phyloP scores from a whole-genome alignment of 2,113 vertebrate genomes.

The Sceloporus tristichus region DNA sequence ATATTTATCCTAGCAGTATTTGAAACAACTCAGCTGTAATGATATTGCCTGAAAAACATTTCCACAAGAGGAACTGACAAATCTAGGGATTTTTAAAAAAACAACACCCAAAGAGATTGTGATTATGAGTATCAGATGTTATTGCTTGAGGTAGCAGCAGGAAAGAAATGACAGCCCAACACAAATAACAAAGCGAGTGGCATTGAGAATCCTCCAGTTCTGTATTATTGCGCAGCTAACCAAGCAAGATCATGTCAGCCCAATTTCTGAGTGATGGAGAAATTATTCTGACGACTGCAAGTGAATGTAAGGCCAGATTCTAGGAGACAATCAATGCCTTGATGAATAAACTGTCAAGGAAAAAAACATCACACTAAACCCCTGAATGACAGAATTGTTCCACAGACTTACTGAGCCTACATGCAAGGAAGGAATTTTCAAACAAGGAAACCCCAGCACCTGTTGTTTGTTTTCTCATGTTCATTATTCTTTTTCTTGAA shows the following conservation, averaged over 20 bases:
- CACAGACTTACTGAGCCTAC: slow-evolving; percentile 19
- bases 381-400: slow-evolving; percentile 39
- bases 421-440: slow-evolving; percentile 14
- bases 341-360: slow-evolving; percentile 33
- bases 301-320: slow-evolving; percentile 17
- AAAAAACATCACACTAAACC: slow-evolving; percentile 44
- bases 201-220: not conserved
- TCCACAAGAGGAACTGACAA: slow-evolving; percentile 24
- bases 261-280: slow-evolving; percentile 31
- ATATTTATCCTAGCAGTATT: slow-evolving; percentile 34
- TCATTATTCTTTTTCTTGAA: not conserved
- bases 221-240: slow-evolving; percentile 18
- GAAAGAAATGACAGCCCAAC: slow-evolving; percentile 19
- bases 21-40: slow-evolving; percentile 43
- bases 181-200: slow-evolving; percentile 24
- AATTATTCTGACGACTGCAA: slow-evolving; percentile 39
- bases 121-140: slow-evolving; percentile 37
- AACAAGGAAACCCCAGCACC: slow-evolving; percentile 23
- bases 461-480: not conserved
- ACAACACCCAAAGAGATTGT: not conserved
- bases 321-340: slow-evolving; percentile 14
- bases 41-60: slow-evolving; percentile 46
- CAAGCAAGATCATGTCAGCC: slow-evolving; percentile 8
- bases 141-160: not conserved
- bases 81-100: not conserved